phyloP scores from a whole-genome alignment of 2,113 vertebrate genomes.

The Vulpes vulpes region DNA sequence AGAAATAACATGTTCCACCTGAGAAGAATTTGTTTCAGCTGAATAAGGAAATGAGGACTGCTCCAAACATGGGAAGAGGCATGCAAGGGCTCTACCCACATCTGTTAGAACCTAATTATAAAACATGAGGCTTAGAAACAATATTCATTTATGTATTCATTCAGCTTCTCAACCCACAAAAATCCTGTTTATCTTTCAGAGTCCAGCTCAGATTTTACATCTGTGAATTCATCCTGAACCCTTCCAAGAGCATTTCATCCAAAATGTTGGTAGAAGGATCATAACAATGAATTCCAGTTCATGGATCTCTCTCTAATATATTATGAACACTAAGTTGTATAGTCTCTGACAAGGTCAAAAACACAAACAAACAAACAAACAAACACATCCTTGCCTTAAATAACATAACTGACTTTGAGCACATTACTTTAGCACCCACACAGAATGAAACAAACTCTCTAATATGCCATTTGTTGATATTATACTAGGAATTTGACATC shows the following conservation, averaged over 20 bases:
- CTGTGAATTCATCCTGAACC: slow-evolving; percentile 47
- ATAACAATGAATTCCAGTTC: slow-evolving; percentile 12
- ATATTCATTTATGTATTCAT: slow-evolving; percentile 47
- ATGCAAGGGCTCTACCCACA: background rate
- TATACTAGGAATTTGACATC: slow-evolving; percentile 47
- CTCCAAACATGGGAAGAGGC: background rate
- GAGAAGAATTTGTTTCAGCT: slow-evolving; percentile 41
- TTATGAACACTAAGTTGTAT: background rate
- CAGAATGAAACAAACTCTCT: slow-evolving; percentile 46
- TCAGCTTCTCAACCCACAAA: slow-evolving; percentile 33
- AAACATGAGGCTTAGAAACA: slow-evolving; percentile 6
- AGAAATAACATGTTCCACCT: slow-evolving; percentile 51
- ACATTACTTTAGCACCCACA: background rate
- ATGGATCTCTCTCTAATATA: slow-evolving; percentile 11
- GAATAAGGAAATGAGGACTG: background rate
- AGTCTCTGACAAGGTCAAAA: background rate
- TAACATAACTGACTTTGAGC: background rate
- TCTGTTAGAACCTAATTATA: slow-evolving; percentile 45
- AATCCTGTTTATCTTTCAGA: slow-evolving; percentile 45
- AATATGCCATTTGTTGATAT: slow-evolving; percentile 28
- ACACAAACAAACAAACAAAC: background rate
- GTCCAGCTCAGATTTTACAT: slow-evolving; percentile 29
- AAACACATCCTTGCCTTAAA: slow-evolving; percentile 53
- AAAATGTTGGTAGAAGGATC: background rate
- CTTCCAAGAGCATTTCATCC: slow-evolving; percentile 43